Percentiles rank a stretch among this genome's conserved stretches.
Conservation (phyloP, 2,797 vertebrate genomes). For the Paguma larvata region DNA sequence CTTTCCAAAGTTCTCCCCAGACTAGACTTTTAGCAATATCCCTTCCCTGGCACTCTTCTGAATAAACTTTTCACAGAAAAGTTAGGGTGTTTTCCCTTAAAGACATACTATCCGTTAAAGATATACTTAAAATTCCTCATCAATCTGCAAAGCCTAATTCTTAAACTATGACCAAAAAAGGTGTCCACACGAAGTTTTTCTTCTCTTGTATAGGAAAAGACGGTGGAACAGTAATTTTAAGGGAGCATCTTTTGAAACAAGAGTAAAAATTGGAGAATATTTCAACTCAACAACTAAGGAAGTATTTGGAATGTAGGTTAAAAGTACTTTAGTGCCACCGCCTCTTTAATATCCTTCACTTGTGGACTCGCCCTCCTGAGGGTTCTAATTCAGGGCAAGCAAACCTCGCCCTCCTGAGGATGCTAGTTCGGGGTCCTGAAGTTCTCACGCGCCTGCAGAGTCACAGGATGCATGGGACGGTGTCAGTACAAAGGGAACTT, state of each 20-base stretch:
- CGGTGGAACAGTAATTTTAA: background rate
- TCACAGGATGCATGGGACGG: constrained; percentile 13
- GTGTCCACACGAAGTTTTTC: background rate
- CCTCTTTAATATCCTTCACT: constrained; percentile 69
- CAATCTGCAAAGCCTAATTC: constrained; percentile 17
- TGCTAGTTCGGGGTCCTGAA: constrained; percentile 63
- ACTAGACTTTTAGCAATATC: constrained; percentile 32
- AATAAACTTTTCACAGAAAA: constrained; percentile 46
- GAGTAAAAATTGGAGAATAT: constrained; percentile 51
- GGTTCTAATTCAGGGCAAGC: constrained; percentile 78
- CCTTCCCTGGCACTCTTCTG: background rate
- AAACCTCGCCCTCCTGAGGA: constrained; percentile 66
- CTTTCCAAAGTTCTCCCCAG: background rate
- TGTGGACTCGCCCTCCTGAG: constrained; percentile 70
- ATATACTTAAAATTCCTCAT: constrained; percentile 24
- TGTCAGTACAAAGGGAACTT: constrained; percentile 37
- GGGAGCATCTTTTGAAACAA: constrained; percentile 17
- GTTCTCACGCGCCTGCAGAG: constrained; percentile 54
- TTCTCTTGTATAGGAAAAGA: background rate
- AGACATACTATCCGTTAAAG: background rate
- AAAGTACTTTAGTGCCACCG: constrained; percentile 57
- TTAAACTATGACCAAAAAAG: constrained; percentile 55
- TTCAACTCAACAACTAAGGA: constrained; percentile 53
- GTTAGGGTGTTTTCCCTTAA: background rate
- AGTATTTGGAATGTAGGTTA: constrained; percentile 76